A percentile compares a stretch with the other conserved stretches of the same genome.
phyloP scores from a whole-genome alignment of 2,888 invertebrate species.

The Eristalis intricaria region DNA sequence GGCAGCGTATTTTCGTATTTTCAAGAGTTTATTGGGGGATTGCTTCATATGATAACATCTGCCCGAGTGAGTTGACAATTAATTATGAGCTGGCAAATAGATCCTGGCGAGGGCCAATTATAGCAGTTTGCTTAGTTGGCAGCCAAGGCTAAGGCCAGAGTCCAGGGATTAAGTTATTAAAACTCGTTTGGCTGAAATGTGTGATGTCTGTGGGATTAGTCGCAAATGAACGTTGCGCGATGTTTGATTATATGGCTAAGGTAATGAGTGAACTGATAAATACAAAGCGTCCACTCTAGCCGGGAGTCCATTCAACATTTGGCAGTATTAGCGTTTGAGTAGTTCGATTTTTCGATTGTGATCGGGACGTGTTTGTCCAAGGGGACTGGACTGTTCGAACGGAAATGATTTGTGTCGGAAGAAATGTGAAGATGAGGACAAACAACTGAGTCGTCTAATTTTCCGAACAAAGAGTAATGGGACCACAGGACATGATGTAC shows the following conservation, averaged over 20 bases:
- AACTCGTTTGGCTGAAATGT: background rate
- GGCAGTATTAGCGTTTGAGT: background rate
- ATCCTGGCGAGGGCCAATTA: background rate
- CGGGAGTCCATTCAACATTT: background rate
- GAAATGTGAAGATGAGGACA: no score
- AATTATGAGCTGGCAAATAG: constrained; percentile 23
- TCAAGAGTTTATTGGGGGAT: constrained; percentile 33
- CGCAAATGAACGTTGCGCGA: background rate
- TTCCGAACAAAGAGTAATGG: no score
- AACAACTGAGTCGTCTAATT: no score
- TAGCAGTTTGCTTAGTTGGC: background rate
- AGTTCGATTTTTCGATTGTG: background rate
- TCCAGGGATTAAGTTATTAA: constrained; percentile 3
- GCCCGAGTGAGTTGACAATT: constrained; percentile 30
- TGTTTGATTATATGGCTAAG: background rate
- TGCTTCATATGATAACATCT: constrained; percentile 17
- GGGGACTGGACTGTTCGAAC: no score
- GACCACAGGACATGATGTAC: no score
- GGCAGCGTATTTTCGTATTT: constrained; percentile 14
- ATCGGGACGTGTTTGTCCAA: no score
- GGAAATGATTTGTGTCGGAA: no score
- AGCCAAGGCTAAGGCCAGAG: background rate
- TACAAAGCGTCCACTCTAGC: background rate
- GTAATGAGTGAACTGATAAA: background rate
- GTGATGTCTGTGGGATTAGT: background rate